Percentiles rank a stretch among this genome's conserved stretches.
Evolutionary conservation across 2,888 invertebrate genomes (phyloP).

Genomic region (Silvanus unidentatus): DNA sequence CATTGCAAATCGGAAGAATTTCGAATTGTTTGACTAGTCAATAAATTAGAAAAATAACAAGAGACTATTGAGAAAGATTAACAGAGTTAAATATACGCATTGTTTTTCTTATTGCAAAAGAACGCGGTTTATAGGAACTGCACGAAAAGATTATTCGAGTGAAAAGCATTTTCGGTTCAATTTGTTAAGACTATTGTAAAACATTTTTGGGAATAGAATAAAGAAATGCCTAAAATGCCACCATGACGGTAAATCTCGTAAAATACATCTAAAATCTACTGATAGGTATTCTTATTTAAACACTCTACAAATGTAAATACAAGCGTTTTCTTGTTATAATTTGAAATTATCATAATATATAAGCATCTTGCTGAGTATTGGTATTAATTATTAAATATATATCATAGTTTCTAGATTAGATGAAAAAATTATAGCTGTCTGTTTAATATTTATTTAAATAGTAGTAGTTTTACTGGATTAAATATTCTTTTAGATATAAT

Average conservation of each 20-base stretch:
- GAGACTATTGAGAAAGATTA: no score
- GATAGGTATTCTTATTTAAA: conserved; percentile 26
- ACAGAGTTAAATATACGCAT: no score
- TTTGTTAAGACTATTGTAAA: no score
- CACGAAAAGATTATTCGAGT: no score
- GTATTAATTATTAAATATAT: neutral
- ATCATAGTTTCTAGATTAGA: neutral
- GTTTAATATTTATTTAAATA: neutral
- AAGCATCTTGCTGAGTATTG: neutral
- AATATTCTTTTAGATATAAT: neutral
- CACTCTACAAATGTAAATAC: conserved; percentile 27
- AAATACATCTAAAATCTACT: conserved; percentile 35
- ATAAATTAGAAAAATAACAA: no score
- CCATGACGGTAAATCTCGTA: conserved; percentile 29
- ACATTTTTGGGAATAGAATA: no score
- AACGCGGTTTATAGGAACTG: no score
- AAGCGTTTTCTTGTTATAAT: conserved; percentile 23
- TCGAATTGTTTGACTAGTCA: no score
- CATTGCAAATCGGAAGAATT: no score
- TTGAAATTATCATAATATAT: neutral
- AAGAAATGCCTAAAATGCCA: conserved; percentile 35
- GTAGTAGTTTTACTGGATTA: neutral
- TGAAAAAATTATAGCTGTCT: neutral
- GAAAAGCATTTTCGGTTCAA: no score
- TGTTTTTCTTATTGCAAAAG: no score